Base-by-base conservation (phyloP, 2,113 vertebrate species). In the Cynoglossus semilaevis region DNA sequence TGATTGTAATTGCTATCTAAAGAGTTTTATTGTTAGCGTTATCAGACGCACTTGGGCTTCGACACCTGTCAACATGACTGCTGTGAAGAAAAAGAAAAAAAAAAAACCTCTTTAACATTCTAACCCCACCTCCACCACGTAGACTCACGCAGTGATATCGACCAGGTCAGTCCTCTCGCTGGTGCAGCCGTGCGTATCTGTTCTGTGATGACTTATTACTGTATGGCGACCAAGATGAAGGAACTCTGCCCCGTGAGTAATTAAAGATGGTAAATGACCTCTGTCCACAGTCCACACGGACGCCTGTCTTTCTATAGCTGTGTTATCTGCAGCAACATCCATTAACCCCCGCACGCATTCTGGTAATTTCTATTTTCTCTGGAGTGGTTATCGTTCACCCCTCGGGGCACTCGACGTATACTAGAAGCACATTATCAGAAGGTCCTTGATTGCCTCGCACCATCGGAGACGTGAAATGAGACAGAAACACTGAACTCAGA, bases 251-350 rank as follows among this genome's bases (percentile, higher is more conserved):
- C n/a, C 47, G 67, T 63, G 56, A 35, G 49, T 43, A 58, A 76
- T n/a, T 64, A 58, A 19, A 22, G 54, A 67, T 69, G 29, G 47
- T 44, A 59, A 73, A 79, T 74, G 38, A 64, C 44, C 13, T 70
- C 68, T 48, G 52, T 40, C 63, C 44, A 48, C 41, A 59, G 58
- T 55, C 51, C 40, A 70, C 68, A 60, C 16, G 8, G 14, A 41
- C 36, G 49, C 9, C 8, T 43, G 5, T 56, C 18, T 55, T 58
- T 50, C 40, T 55, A 15, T 19, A 37, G 15, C 50, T 46, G 10
- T 29, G 55, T 40, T 40, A 58, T 56, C 40, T 58, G 40, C 49
- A 34, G 54, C 40, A 67, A 51, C 63, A 44, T 65, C 60, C 19
- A 77, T 71, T 72, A 76, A 51, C 15, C 19, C 19, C n/a, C 18